A percentile compares a stretch with the other conserved stretches of the same genome.
Conservation (phyloP, 1,140 invertebrate genomes). For the Parapsyche elsis region DNA sequence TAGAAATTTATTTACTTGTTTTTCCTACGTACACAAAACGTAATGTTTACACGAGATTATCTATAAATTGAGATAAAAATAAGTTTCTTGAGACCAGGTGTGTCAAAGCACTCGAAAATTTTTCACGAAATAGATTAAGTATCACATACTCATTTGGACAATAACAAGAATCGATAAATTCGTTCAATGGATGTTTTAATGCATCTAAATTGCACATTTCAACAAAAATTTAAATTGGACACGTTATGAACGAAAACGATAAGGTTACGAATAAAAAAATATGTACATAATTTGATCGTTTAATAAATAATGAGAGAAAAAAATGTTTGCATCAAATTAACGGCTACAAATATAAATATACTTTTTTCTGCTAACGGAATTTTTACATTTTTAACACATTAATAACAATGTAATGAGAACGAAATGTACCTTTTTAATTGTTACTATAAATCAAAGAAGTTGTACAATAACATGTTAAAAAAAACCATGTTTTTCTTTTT, state of each 20-base stretch:
- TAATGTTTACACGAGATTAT: neutral
- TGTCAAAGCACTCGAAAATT: no score
- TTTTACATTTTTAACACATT: conserved; percentile 7
- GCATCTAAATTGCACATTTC: no score
- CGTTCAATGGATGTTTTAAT: no score
- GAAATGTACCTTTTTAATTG: neutral
- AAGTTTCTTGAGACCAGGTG: no score
- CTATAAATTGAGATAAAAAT: neutral
- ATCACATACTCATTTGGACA: no score
- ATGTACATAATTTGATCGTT: conserved; percentile 1
- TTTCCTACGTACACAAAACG: neutral
- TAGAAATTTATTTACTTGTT: no score
- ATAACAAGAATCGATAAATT: no score
- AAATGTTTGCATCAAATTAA: neutral
- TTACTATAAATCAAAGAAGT: conserved; percentile 16
- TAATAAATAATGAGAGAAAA: neutral
- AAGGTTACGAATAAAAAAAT: neutral
- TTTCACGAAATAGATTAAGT: no score
- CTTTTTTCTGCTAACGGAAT: conserved; percentile 2
- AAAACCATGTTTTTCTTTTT: neutral
- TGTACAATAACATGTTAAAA: neutral
- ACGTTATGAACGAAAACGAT: neutral
- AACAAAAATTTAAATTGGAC: no score
- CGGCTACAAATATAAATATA: conserved; percentile 5
- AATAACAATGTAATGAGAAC: conserved; percentile 9